These are phyloP conservation scores for Catharus fuscescens DNA, from an alignment of 2,113 vertebrate species.

Conservation along the genomic window DNA sequence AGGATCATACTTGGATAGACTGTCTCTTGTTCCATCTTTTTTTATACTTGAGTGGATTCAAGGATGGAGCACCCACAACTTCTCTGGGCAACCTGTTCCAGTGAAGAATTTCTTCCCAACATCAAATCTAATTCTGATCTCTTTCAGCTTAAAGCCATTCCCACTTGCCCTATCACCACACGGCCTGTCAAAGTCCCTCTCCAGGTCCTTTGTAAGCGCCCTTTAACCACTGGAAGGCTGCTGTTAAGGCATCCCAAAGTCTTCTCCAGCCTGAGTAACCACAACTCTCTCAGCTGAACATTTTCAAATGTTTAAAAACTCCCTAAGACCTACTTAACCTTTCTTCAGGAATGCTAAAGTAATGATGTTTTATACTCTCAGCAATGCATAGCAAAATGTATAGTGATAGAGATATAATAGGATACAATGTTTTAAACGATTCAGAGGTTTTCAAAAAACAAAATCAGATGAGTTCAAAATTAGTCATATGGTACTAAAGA, in stretches of 20 bases:
- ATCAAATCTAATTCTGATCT: no score
- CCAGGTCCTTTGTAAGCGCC: neutral
- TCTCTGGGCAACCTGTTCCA: neutral
- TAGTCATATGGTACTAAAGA: neutral
- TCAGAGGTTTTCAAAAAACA: neutral
- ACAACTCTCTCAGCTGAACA: neutral
- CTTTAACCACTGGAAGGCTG: neutral
- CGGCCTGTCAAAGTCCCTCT: accelerated
- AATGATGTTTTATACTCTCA: neutral
- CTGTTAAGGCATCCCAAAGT: neutral
- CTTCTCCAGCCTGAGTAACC: neutral
- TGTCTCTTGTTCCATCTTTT: neutral
- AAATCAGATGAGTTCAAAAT: neutral
- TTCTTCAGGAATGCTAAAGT: neutral
- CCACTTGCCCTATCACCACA: no score
- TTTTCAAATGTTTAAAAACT: neutral
- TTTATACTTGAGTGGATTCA: neutral
- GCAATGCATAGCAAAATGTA: neutral
- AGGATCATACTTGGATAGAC: neutral
- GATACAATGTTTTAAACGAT: neutral
- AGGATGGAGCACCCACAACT: neutral
- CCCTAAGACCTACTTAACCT: neutral
- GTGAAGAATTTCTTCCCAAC: neutral
- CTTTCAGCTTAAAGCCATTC: neutral
- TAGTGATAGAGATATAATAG: neutral